phyloP scores from a whole-genome alignment of 35 echinoderm and acorn worm species.

The Nesometra sesokonis region DNA sequence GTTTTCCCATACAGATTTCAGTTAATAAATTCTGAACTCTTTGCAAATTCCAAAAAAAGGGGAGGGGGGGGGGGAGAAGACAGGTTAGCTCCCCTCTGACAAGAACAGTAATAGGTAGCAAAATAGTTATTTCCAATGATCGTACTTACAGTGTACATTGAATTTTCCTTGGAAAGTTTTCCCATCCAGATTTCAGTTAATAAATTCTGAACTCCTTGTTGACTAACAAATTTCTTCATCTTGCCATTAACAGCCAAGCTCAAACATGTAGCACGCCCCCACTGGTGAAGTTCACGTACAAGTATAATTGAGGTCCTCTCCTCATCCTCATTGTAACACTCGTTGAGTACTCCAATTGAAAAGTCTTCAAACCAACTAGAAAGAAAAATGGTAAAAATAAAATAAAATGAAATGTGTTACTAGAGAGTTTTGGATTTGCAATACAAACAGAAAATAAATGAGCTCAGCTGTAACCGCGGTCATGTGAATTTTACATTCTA shows the following conservation, averaged over 20 bases:
- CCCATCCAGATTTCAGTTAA: conserved; percentile 89
- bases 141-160: conserved; percentile 27
- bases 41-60: too few species aligned
- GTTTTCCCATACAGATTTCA: conserved; percentile 79
- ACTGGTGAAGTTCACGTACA: conserved; percentile 55
- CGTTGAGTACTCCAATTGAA: conserved; percentile 65
- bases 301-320: conserved; percentile 61
- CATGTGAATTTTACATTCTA: too few species aligned
- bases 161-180: conserved; percentile 69
- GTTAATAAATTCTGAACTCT: conserved; percentile 82
- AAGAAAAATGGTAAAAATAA: background rate
- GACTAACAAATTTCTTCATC: conserved; percentile 78
- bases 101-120: too few species aligned
- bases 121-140: too few species aligned
- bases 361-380: conserved; percentile 68
- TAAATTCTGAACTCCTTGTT: conserved; percentile 73
- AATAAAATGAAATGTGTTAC: background rate
- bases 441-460: too few species aligned
- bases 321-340: conserved; percentile 76
- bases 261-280: conserved; percentile 72
- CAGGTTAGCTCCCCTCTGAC: too few species aligned
- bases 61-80: too few species aligned
- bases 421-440: too few species aligned
- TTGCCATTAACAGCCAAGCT: conserved; percentile 50
- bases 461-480: too few species aligned